Percentiles rank a stretch among this genome's conserved stretches.
Evolutionary conservation across 2,888 invertebrate species (phyloP).

Genomic region (Sarcophaga variegata): DNA sequence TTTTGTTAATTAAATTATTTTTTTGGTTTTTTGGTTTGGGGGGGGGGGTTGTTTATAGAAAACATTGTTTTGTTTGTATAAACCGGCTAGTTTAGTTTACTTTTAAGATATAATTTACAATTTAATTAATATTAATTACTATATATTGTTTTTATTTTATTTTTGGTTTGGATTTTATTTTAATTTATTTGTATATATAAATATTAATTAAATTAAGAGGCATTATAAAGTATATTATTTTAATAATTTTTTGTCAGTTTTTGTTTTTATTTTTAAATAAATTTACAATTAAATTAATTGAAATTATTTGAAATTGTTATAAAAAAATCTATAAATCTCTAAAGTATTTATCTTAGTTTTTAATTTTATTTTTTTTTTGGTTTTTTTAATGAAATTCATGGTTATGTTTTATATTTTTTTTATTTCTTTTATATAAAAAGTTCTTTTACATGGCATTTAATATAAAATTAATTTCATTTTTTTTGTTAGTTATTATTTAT

Average conservation of each 20-base stretch:
- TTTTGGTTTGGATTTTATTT: constrained; percentile 61
- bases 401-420: constrained; percentile 42
- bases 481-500: background rate
- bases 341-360: constrained; percentile 5
- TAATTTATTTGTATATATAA: constrained; percentile 57
- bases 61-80: constrained; percentile 71
- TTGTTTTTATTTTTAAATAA: constrained; percentile 9
- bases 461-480: constrained; percentile 40
- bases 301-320: constrained; percentile 65
- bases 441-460: constrained; percentile 25
- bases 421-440: constrained; percentile 37
- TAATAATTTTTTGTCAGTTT: constrained; percentile 18
- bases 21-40: constrained; percentile 37
- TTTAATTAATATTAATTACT: constrained; percentile 51
- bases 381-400: constrained; percentile 27
- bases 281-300: constrained; percentile 63
- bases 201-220: constrained; percentile 69
- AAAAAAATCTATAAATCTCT: constrained; percentile 60
- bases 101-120: constrained; percentile 65
- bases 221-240: constrained; percentile 67
- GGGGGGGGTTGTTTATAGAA: constrained; percentile 70
- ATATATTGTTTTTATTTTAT: constrained; percentile 62
- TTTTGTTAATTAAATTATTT: constrained; percentile 60
- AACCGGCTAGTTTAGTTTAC: constrained; percentile 74
- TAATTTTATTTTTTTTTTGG: background rate